These are phyloP conservation scores for Hirtodrosophila cameraria DNA, from an alignment of 2,888 invertebrate genomes.

Conservation along the genomic window DNA sequence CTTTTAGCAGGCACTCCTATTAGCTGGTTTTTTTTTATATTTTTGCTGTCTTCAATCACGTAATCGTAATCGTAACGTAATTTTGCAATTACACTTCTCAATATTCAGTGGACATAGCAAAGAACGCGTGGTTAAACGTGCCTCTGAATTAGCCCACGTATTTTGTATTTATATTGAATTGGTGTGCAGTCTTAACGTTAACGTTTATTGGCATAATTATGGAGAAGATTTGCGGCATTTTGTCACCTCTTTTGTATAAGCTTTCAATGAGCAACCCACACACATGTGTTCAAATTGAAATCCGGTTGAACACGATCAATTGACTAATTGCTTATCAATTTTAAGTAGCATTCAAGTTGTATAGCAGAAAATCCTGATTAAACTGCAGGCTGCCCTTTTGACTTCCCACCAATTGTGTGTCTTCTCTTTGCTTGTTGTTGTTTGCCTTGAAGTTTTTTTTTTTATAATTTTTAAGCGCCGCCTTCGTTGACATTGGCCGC, in stretches of 20 bases:
- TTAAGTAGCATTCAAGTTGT: constrained; percentile 12
- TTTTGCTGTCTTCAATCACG: constrained; percentile 45
- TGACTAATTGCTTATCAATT: constrained; percentile 46
- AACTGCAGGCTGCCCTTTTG: constrained; percentile 1
- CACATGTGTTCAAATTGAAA: constrained; percentile 11
- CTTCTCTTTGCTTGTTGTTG: constrained; percentile 11
- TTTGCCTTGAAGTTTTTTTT: constrained; percentile 40
- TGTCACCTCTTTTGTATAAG: constrained; percentile 42
- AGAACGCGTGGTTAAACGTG: constrained; percentile 62
- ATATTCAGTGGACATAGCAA: constrained; percentile 55
- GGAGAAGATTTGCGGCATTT: constrained; percentile 30
- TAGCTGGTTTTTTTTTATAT: constrained; percentile 8
- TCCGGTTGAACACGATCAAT: constrained; percentile 43
- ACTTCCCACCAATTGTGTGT: no score
- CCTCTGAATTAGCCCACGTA: constrained; percentile 61
- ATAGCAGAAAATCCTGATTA: constrained; percentile 21
- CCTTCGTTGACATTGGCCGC: constrained; percentile 67
- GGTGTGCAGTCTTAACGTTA: constrained; percentile 18
- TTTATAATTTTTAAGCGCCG: constrained; percentile 19
- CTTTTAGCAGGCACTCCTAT: constrained; percentile 27
- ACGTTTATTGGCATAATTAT: constrained; percentile 67
- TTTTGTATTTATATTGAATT: constrained; percentile 7
- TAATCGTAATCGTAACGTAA: constrained; percentile 37
- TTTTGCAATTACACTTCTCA: constrained; percentile 42
- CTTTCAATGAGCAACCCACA: constrained; percentile 2